Evolutionary conservation across 2,113 vertebrate species (phyloP), one percentile per base, ranked within the genome.

Genomic region (Alaudala cheleensis): DNA sequence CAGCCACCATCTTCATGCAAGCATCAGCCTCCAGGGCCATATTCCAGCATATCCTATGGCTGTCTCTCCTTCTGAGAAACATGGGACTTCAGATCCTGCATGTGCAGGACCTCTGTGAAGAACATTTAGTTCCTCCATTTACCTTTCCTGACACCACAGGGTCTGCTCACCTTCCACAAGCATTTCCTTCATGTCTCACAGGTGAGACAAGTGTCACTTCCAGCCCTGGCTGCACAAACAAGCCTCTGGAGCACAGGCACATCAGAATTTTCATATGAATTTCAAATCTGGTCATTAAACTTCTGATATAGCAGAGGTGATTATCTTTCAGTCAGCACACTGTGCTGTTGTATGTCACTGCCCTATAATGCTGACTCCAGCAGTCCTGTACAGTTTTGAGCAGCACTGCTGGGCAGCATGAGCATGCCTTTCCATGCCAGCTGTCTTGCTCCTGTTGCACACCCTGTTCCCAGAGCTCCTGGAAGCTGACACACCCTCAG

Each of bases 401-500:
- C 42, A 88, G 82, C 54, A 45, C 25, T 88, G 80, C 14, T 73
- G 58, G 18, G 76, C 50, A 72, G 58, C 50, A 70, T 12, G 9
- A 94, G 71, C 90, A 73, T 25, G 54, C 9, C 58, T 34, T 90
- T 54, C 85, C 70, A 87, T 29, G 57, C 47, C 84, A 84, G 6
- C 44, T 91, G 73, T 29, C n/a, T 80, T 14, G 45, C 82, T 90
- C 26, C 76, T 51, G 54, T 44, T 93, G 86, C 90, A 95, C 90
- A 93, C 58, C 42, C 92, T 70, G 67, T 92, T 96, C 88, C 82
- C 86, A 93, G 67, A 83, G 34, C 39, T 95, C 42, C 76, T 62
- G 54, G 34, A 4, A 88, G 90, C 76, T 79, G 90, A 83, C 96
- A 95, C 90, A 0, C 82, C 89, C 89, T 80, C 22, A 90, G 33